A percentile compares a stretch with the other conserved stretches of the same genome.
phyloP scores from a whole-genome alignment of 2,797 vertebrate genomes.

The Urocyon cinereoargenteus region DNA sequence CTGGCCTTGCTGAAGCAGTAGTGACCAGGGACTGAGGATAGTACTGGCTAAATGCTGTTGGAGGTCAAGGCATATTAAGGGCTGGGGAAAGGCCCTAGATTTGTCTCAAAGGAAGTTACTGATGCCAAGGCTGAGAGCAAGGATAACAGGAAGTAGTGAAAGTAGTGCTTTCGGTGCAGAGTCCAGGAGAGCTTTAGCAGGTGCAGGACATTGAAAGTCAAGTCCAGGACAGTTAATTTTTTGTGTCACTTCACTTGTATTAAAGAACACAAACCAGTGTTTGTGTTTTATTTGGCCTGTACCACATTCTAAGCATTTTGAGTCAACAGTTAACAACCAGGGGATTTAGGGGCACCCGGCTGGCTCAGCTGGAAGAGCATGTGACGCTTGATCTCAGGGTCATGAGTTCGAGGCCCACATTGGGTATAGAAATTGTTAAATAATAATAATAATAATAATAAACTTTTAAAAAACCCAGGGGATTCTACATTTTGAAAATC shows the following conservation, averaged over 20 bases:
- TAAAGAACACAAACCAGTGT: slow-evolving; percentile 4
- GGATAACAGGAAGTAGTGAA: not conserved
- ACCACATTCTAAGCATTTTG: slow-evolving; percentile 39
- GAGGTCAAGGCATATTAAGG: not conserved
- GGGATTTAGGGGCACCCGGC: not conserved
- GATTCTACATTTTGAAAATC: slow-evolving; percentile 31
- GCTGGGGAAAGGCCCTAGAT: not conserved
- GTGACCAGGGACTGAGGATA: not conserved
- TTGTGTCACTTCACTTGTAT: slow-evolving; percentile 10
- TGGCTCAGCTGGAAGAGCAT: not conserved
- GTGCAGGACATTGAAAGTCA: not conserved
- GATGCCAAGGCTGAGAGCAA: not conserved
- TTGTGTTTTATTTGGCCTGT: slow-evolving; percentile 42
- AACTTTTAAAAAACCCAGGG: not conserved
- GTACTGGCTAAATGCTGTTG: not conserved
- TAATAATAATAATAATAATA: not conserved
- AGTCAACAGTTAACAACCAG: not conserved
- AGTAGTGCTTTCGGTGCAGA: not conserved
- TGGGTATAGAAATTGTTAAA: not conserved
- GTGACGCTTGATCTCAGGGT: not conserved
- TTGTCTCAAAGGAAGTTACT: slow-evolving; percentile 47
- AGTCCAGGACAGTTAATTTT: slow-evolving; percentile 25
- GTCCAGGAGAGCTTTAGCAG: not conserved
- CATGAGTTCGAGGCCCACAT: not conserved
- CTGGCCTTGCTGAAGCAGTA: not conserved